Evolutionary conservation across 2,113 vertebrate genomes (phyloP).

Genomic region (Sinocyclocheilus maitianheensis): DNA sequence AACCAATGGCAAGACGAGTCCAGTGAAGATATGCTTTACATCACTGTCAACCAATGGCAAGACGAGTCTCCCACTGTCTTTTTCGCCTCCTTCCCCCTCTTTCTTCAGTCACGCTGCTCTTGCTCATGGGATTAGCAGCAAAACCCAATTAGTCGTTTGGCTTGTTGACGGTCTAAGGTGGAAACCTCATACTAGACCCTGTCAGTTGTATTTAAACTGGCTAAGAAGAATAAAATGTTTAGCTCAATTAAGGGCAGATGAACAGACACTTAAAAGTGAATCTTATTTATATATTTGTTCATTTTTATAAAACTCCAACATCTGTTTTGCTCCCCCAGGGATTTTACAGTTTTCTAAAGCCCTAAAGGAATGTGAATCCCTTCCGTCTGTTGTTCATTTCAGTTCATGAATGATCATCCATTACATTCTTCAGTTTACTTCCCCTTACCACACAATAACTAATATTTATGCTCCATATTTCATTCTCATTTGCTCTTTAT

Average conservation of each 20-base stretch:
- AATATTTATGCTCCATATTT: background rate
- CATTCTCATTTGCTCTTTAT: background rate
- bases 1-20: constrained; percentile 13
- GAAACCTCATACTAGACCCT: background rate
- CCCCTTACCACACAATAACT: background rate
- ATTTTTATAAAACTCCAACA: background rate
- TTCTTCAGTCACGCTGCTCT: constrained; percentile 30
- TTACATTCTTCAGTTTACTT: constrained; percentile 1
- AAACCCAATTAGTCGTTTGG: constrained; percentile 34
- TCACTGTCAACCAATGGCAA: constrained; percentile 16
- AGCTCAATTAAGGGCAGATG: background rate
- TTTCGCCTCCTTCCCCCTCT: constrained; percentile 32
- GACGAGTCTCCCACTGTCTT: background rate
- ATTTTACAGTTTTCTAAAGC: constrained; percentile 44
- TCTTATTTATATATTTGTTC: background rate
- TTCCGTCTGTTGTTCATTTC: constrained; percentile 28
- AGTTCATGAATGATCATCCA: background rate
- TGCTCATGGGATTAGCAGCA: constrained; percentile 21
- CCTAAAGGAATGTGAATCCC: constrained; percentile 6
- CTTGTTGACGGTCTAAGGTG: background rate
- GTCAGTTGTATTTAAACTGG: background rate
- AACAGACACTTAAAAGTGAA: background rate
- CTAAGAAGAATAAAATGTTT: background rate
- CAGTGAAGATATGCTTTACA: background rate
- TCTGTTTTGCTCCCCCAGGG: constrained; percentile 43